Percentiles rank a stretch among this genome's conserved stretches.
Evolutionary conservation across 2,888 invertebrate genomes (phyloP).

Genomic region (Rhimphoctona megacephalus): DNA sequence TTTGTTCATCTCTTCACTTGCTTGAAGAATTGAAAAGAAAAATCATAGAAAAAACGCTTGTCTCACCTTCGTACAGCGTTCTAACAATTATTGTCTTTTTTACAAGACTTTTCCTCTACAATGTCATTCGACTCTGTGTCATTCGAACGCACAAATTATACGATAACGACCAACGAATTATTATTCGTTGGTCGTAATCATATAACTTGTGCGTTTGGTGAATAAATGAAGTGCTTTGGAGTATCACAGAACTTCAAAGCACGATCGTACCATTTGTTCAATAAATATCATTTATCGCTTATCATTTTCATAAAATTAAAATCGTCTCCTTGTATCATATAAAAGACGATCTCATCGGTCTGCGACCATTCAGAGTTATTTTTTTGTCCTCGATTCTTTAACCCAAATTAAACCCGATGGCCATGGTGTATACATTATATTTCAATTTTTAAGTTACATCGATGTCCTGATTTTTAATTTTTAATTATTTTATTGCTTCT

Average conservation of each 20-base stretch:
- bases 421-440: no score
- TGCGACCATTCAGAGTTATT: neutral
- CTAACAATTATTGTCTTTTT: slow-evolving; percentile 19
- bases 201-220: no score
- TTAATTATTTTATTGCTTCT: neutral
- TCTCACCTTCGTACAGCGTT: slow-evolving; percentile 1
- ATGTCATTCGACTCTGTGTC: slow-evolving; percentile 27
- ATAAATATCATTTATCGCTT: slow-evolving; percentile 5
- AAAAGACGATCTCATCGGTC: neutral
- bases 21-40: neutral
- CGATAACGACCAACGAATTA: neutral
- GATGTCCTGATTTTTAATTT: neutral
- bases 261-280: neutral
- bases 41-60: neutral
- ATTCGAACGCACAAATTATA: neutral
- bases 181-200: no score
- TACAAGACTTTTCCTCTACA: slow-evolving; percentile 12
- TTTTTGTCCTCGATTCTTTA: neutral
- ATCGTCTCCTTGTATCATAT: neutral
- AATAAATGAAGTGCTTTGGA: no score
- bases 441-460: neutral
- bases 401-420: no score
- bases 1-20: neutral
- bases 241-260: neutral
- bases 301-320: neutral